Conservation (phyloP, 92 coral and sea anemone species). For the Siderastrea siderea region DNA sequence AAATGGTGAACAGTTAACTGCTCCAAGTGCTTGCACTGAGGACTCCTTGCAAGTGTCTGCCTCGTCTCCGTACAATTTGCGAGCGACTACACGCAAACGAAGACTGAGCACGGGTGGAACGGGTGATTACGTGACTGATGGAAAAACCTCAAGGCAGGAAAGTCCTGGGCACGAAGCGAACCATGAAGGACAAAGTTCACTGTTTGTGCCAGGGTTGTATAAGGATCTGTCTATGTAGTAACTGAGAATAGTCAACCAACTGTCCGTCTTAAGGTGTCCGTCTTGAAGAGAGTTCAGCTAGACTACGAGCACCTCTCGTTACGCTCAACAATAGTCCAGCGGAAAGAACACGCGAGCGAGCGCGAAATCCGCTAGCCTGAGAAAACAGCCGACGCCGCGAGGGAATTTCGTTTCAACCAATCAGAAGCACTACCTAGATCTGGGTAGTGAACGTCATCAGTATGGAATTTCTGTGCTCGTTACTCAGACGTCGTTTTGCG, state of each 20-base stretch:
- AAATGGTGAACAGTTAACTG: background rate
- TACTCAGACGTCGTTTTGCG: too few species aligned
- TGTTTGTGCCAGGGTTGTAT: constrained; percentile 36
- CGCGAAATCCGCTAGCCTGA: too few species aligned
- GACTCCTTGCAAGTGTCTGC: background rate
- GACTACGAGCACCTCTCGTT: too few species aligned
- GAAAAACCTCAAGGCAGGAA: constrained; percentile 34
- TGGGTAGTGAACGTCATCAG: too few species aligned
- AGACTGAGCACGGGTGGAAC: constrained; percentile 23
- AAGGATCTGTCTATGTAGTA: constrained; percentile 16
- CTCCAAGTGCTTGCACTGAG: background rate
- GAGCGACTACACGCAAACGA: constrained; percentile 58
- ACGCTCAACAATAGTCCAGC: too few species aligned
- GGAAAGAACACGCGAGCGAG: too few species aligned
- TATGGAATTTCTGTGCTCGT: too few species aligned
- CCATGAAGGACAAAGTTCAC: background rate
- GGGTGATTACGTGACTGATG: background rate
- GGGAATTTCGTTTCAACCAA: too few species aligned
- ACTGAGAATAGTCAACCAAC: background rate
- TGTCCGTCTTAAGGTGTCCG: too few species aligned
- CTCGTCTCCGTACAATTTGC: constrained; percentile 52
- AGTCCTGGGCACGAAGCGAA: constrained; percentile 2
- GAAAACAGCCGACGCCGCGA: too few species aligned
- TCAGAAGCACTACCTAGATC: too few species aligned
- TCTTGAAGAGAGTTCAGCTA: too few species aligned